A percentile compares a stretch with the other conserved stretches of the same genome.
phyloP scores from a whole-genome alignment of 1,140 invertebrate species.

The Eueides isabella region DNA sequence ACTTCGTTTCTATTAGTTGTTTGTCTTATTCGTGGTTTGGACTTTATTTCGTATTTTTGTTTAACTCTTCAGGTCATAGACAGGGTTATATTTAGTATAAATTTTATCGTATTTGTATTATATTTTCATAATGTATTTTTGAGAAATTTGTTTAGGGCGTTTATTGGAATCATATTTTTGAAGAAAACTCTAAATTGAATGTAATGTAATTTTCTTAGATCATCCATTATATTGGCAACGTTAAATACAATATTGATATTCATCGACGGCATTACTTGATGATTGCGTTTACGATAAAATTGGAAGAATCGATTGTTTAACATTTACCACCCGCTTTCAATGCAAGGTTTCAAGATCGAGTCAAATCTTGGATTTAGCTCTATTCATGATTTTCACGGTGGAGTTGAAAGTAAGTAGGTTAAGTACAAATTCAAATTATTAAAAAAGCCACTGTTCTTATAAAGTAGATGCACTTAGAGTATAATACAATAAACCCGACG shows the following conservation, averaged over 20 bases:
- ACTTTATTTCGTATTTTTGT: constrained; percentile 67
- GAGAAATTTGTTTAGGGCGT: constrained; percentile 80
- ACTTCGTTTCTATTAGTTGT: constrained; percentile 37
- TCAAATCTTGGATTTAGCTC: constrained; percentile 59
- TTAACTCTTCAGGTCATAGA: constrained; percentile 81
- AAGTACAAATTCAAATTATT: constrained; percentile 82
- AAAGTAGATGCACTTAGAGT: constrained; percentile 81
- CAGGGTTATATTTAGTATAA: constrained; percentile 82
- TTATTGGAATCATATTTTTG: constrained; percentile 82
- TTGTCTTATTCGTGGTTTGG: constrained; percentile 73
- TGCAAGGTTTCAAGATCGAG: constrained; percentile 43
- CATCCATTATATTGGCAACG: constrained; percentile 66
- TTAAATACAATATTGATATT: constrained; percentile 48
- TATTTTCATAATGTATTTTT: constrained; percentile 82
- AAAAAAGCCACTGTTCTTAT: constrained; percentile 81
- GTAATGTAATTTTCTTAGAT: constrained; percentile 71
- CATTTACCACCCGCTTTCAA: constrained; percentile 47
- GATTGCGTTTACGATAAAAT: constrained; percentile 42
- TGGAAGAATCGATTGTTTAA: constrained; percentile 35
- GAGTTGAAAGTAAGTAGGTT: constrained; percentile 75
- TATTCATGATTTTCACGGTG: constrained; percentile 63
- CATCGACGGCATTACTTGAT: constrained; percentile 43
- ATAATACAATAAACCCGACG: constrained; percentile 81
- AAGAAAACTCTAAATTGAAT: constrained; percentile 74
- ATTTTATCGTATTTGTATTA: constrained; percentile 82